Percentiles rank a stretch among this genome's conserved stretches.
phyloP scores from a whole-genome alignment of 2,113 vertebrate species.

The Mustela nigripes region DNA sequence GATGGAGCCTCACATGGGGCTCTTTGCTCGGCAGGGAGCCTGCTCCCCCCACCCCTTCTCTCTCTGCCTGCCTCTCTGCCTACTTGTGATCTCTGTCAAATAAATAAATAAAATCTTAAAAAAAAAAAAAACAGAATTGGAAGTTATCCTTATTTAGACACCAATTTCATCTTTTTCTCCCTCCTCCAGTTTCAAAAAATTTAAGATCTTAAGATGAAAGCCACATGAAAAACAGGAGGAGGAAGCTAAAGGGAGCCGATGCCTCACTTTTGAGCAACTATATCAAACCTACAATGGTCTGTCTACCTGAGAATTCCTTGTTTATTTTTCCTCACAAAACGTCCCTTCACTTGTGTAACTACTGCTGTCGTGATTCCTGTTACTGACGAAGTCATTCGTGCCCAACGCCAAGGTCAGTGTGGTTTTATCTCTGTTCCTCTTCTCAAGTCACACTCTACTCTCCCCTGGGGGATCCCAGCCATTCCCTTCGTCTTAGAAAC shows the following conservation, averaged over 20 bases:
- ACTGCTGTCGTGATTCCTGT: neutral
- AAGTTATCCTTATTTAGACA: neutral
- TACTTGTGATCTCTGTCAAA: too few relatives aligned
- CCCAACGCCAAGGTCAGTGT: neutral
- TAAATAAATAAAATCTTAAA: too few relatives aligned
- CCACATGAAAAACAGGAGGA: neutral
- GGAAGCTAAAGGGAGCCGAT: neutral
- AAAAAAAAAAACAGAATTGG: neutral
- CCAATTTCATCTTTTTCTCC: neutral
- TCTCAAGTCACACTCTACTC: neutral
- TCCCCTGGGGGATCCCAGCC: neutral
- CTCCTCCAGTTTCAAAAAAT: neutral
- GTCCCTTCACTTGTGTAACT: neutral
- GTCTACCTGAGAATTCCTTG: neutral
- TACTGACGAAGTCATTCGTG: neutral
- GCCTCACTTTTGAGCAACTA: neutral
- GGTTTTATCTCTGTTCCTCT: neutral
- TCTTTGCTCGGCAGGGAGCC: too few relatives aligned
- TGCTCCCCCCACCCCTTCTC: too few relatives aligned
- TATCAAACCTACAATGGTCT: neutral
- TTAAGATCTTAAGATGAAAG: neutral
- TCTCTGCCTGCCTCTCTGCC: too few relatives aligned
- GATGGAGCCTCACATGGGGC: too few relatives aligned
- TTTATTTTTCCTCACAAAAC: constrained; percentile 1
- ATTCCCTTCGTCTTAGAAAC: neutral